Evolutionary conservation across 1,140 invertebrate genomes (phyloP).

Genomic region (Stegodyphus dumicola): DNA sequence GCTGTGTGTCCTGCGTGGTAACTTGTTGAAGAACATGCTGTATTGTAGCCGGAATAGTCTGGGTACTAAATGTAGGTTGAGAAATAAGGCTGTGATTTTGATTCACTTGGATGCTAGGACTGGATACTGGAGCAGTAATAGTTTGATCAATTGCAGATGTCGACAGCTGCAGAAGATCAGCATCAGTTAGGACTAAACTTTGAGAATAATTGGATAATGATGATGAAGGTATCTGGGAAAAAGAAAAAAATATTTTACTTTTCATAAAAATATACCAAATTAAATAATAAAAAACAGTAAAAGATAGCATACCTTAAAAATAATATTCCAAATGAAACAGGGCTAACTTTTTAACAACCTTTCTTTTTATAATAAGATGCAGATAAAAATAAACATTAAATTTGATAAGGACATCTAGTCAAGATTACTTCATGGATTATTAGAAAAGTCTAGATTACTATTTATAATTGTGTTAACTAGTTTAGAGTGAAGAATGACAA

Average conservation of each 20-base stretch:
- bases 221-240: slow-evolving; percentile 36
- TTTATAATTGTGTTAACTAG: no score
- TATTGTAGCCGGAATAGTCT: not conserved
- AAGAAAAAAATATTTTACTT: not conserved
- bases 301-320: not conserved
- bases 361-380: not conserved
- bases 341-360: not conserved
- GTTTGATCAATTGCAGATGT: slow-evolving; percentile 27
- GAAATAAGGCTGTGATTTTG: slow-evolving; percentile 8
- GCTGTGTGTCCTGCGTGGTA: slow-evolving; percentile 18
- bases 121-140: not conserved
- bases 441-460: no score
- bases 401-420: not conserved
- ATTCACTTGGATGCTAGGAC: not conserved
- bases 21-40: slow-evolving; percentile 44
- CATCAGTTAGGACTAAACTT: slow-evolving; percentile 42
- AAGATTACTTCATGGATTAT: no score
- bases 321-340: not conserved
- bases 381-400: not conserved
- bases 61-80: slow-evolving; percentile 20
- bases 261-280: not conserved
- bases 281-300: not conserved
- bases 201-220: slow-evolving; percentile 27
- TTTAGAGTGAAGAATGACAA: no score
- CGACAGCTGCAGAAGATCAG: slow-evolving; percentile 39